Evolutionary conservation across 1,140 invertebrate species (phyloP).

Genomic region (Nasonia longicornis): DNA sequence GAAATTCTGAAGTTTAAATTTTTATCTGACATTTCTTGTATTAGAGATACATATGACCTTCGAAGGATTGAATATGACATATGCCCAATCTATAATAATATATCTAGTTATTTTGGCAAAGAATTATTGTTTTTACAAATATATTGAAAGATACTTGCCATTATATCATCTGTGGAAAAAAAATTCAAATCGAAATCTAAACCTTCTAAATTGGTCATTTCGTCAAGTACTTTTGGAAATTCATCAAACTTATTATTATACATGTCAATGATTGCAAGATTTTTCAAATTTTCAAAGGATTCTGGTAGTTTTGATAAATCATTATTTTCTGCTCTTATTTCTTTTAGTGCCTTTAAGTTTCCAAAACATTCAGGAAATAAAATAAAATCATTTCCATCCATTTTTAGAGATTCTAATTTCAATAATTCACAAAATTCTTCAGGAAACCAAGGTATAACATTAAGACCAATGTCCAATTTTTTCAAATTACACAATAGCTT

Average conservation of each 20-base stretch:
- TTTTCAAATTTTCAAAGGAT: conserved; percentile 35
- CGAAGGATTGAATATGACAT: conserved; percentile 4
- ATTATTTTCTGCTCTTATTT: conserved; percentile 30
- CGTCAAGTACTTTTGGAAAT: conserved; percentile 21
- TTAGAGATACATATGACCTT: neutral
- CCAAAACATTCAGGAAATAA: conserved; percentile 35
- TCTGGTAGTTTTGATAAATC: conserved; percentile 19
- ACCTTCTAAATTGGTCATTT: conserved; percentile 31
- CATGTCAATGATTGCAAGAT: conserved; percentile 26
- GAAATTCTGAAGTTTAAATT: neutral
- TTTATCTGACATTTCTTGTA: neutral
- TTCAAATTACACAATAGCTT: conserved; percentile 32
- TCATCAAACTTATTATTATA: conserved; percentile 40
- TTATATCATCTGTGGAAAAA: conserved; percentile 31
- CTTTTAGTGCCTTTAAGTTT: conserved; percentile 29
- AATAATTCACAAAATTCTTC: conserved; percentile 41
- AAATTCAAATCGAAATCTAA: conserved; percentile 41
- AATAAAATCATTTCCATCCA: conserved; percentile 36
- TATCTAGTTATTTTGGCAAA: neutral
- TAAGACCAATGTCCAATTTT: conserved; percentile 33
- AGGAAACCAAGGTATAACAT: conserved; percentile 35
- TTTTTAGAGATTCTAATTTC: conserved; percentile 33
- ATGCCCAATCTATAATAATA: conserved; percentile 27
- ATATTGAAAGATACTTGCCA: conserved; percentile 1
- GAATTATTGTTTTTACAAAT: neutral